phyloP scores from a whole-genome alignment of 1,140 invertebrate species.

The Drosophila eugracilis region DNA sequence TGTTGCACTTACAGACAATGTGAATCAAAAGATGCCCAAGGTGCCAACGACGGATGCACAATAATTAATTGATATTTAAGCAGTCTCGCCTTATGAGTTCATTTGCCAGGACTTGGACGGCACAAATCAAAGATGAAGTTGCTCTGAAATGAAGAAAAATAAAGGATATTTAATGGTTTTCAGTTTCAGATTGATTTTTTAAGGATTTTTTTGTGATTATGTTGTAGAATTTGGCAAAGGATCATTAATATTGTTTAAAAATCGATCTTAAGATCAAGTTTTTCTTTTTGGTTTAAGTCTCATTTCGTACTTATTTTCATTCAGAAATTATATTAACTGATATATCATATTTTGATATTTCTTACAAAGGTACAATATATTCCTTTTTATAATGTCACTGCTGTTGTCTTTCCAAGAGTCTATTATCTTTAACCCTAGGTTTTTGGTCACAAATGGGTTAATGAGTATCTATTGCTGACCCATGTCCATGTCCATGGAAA shows the following conservation, averaged over 20 bases:
- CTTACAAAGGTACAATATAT: neutral
- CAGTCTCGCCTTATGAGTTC: conserved; percentile 44
- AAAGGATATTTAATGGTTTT: neutral
- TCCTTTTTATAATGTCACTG: neutral
- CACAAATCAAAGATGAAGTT: conserved; percentile 16
- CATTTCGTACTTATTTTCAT: too few species aligned
- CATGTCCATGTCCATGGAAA: conserved; percentile 4
- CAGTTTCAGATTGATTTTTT: neutral
- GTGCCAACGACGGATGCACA: conserved; percentile 30
- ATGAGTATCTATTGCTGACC: conserved; percentile 9
- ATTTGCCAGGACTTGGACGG: conserved; percentile 28
- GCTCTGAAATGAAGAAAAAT: neutral
- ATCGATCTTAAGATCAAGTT: too few species aligned
- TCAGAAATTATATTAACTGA: too few species aligned
- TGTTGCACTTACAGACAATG: neutral
- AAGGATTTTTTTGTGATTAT: neutral
- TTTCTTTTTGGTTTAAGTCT: too few species aligned
- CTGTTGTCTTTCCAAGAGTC: neutral
- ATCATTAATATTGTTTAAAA: too few species aligned
- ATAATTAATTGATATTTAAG: conserved; percentile 73
- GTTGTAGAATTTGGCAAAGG: too few species aligned
- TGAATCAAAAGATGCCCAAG: conserved; percentile 3
- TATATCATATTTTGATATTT: too few species aligned
- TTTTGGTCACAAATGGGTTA: conserved; percentile 6
- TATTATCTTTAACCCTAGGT: neutral